These are phyloP conservation scores for Nannospalax galili DNA, from an alignment of 2,113 vertebrate genomes.

Conservation along the genomic window DNA sequence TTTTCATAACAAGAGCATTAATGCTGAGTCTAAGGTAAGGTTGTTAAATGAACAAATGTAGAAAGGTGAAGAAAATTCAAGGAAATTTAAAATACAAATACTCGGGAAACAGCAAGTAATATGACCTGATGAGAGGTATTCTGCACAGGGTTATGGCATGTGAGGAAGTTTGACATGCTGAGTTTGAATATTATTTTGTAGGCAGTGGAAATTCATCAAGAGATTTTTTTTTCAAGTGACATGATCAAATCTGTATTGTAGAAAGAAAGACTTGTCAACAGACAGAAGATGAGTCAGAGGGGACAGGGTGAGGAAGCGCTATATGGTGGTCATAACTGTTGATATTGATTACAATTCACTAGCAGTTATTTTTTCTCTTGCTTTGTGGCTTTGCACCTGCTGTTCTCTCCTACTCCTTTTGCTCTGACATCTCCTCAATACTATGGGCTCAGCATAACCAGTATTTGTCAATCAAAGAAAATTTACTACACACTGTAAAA, in stretches of 20 bases:
- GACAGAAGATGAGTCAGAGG: neutral
- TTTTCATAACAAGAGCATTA: neutral
- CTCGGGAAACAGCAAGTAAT: neutral
- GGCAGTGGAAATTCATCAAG: neutral
- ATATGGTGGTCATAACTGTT: neutral
- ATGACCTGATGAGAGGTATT: neutral
- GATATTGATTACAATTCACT: neutral
- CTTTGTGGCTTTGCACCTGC: neutral
- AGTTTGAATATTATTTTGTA: neutral
- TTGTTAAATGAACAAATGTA: neutral
- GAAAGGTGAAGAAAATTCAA: neutral
- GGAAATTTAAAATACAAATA: neutral
- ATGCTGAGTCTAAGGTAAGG: neutral
- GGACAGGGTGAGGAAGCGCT: no score
- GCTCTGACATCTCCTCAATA: neutral
- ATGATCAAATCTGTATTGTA: neutral
- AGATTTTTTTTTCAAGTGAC: neutral
- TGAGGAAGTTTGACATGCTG: neutral
- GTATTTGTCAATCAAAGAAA: neutral
- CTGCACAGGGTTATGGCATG: neutral
- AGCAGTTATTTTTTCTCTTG: neutral
- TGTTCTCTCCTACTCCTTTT: neutral
- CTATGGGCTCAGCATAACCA: neutral
- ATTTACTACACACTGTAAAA: neutral
- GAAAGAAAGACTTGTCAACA: neutral